Conservation (phyloP, 37 sponge, comb jelly and placozoan genomes). For the Theonella swinhoei region DNA sequence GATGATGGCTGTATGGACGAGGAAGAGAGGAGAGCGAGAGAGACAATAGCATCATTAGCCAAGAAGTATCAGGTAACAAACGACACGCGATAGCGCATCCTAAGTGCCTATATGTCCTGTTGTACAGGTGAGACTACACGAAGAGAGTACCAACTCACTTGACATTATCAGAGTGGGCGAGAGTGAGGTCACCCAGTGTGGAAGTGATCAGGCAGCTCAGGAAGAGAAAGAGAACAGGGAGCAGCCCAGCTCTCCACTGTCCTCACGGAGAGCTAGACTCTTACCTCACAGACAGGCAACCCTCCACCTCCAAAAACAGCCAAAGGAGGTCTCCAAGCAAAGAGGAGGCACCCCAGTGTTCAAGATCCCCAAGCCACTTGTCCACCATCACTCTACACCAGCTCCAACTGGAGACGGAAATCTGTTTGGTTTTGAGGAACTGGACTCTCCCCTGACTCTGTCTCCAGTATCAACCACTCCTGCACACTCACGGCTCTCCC, state of each 20-base stretch:
- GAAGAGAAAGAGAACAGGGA: constrained; percentile 21
- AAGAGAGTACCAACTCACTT: background rate
- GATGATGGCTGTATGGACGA: background rate
- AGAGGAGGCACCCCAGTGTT: background rate
- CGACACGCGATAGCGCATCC: no score
- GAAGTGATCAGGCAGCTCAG: background rate
- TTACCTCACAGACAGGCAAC: background rate
- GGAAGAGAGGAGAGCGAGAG: background rate
- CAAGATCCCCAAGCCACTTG: constrained; percentile 8
- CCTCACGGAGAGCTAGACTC: no score
- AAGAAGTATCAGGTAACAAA: background rate
- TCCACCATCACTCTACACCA: constrained; percentile 48
- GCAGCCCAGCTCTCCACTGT: no score
- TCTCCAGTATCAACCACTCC: constrained; percentile 19
- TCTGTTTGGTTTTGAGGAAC: constrained; percentile 49
- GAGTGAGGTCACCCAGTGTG: background rate
- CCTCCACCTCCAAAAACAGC: background rate
- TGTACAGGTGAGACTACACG: background rate
- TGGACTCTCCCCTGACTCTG: constrained; percentile 34
- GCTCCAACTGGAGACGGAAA: background rate
- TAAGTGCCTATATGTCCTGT: no score
- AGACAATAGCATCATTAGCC: background rate
- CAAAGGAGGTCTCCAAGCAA: no score
- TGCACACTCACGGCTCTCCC: background rate
- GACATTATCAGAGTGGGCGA: constrained; percentile 16